These are phyloP conservation scores for Heteromyza rotundicornis DNA, from an alignment of 2,888 invertebrate species.

Conservation along the genomic window DNA sequence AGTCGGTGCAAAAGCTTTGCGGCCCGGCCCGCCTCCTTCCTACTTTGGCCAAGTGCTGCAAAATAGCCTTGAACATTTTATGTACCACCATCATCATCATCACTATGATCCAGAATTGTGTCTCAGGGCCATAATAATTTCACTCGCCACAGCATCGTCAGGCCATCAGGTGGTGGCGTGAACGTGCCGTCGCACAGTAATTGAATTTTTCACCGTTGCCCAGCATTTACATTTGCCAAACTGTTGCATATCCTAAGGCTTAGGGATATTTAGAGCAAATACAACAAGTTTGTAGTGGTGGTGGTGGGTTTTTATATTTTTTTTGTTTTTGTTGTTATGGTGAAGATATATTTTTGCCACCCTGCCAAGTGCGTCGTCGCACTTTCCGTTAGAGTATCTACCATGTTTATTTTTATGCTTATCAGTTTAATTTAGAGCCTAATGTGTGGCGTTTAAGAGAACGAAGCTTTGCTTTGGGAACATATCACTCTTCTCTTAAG, in stretches of 20 bases:
- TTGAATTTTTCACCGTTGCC: slow-evolving; percentile 4
- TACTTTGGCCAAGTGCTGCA: neutral
- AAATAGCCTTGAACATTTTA: neutral
- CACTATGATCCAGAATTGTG: neutral
- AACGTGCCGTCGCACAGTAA: neutral
- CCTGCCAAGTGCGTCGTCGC: no score
- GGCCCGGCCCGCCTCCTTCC: no score
- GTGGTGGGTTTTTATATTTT: neutral
- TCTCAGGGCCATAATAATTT: neutral
- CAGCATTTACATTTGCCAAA: neutral
- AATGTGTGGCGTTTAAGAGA: no score
- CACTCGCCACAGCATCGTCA: neutral
- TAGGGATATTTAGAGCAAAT: neutral
- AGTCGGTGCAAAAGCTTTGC: neutral
- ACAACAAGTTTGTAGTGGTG: neutral
- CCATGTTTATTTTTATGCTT: no score
- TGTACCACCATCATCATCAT: neutral
- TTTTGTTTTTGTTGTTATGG: no score
- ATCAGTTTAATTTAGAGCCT: no score
- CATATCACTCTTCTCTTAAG: no score
- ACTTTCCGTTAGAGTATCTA: no score
- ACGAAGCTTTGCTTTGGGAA: no score
- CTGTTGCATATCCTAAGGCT: neutral
- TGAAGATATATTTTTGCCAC: no score
- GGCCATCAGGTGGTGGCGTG: neutral